Conservation (phyloP, 30 jellyfish, hydroid and myxozoan genomes). For the Aurelia sp. region DNA sequence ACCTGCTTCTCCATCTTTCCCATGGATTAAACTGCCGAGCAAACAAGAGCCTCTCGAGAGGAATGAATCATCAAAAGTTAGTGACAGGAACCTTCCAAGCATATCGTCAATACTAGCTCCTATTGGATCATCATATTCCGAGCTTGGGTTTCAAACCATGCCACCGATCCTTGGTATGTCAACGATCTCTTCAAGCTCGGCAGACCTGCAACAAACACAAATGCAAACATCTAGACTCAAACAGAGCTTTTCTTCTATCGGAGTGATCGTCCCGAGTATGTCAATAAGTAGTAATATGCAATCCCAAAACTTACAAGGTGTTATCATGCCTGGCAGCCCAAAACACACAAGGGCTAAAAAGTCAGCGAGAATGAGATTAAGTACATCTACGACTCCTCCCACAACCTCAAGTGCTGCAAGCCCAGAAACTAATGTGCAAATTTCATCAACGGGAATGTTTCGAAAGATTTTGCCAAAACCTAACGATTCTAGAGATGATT, state of each 20-base stretch:
- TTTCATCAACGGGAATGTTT: slow-evolving; percentile 29
- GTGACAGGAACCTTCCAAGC: slow-evolving; percentile 57
- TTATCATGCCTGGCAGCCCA: not conserved
- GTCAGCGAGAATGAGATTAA: not conserved
- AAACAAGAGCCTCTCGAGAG: slow-evolving; percentile 4
- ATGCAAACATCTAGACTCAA: too few relatives aligned
- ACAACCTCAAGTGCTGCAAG: not conserved
- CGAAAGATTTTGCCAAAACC: slow-evolving; percentile 80
- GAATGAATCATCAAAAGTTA: not conserved
- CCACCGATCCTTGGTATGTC: slow-evolving; percentile 20
- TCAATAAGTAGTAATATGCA: not conserved
- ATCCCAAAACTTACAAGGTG: not conserved
- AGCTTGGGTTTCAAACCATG: slow-evolving; percentile 19
- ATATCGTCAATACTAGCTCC: slow-evolving; percentile 40
- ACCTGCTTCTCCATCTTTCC: slow-evolving; percentile 45
- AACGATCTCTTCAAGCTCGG: not conserved
- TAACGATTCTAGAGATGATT: not conserved
- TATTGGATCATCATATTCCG: slow-evolving; percentile 22
- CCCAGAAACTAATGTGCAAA: not conserved
- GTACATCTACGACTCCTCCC: not conserved
- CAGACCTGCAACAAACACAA: not conserved
- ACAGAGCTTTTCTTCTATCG: not conserved
- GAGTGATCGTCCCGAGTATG: slow-evolving; percentile 13
- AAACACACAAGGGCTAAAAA: not conserved
- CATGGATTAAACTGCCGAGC: slow-evolving; percentile 49